These are phyloP conservation scores for Platyscapa corneri DNA, from an alignment of 1,140 invertebrate genomes.

Conservation along the genomic window DNA sequence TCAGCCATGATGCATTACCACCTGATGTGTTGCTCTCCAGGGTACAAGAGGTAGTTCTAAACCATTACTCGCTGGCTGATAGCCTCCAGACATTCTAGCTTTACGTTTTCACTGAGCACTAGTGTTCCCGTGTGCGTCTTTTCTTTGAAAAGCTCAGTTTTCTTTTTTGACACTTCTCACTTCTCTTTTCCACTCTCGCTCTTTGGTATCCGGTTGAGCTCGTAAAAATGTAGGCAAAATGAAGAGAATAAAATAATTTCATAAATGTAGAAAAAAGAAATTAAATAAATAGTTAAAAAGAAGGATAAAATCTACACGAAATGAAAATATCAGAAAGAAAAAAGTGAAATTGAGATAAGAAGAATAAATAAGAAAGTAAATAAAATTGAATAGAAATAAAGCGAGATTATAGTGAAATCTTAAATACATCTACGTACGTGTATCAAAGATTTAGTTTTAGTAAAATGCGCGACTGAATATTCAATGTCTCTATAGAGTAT, in stretches of 20 bases:
- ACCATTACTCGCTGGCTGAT: constrained; percentile 59
- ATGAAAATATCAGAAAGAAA: background rate
- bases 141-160: constrained; percentile 38
- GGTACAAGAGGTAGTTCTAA: constrained; percentile 50
- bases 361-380: too few species aligned
- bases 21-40: constrained; percentile 62
- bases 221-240: constrained; percentile 29
- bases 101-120: constrained; percentile 12
- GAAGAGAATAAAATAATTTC: constrained; percentile 31
- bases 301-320: background rate
- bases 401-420: too few species aligned
- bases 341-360: too few species aligned
- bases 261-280: background rate
- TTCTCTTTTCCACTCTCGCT: background rate
- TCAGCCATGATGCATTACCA: constrained; percentile 52
- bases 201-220: background rate
- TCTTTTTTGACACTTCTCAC: too few species aligned
- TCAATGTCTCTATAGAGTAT: too few species aligned
- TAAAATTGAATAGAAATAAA: too few species aligned
- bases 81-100: constrained; percentile 56
- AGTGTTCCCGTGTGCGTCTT: background rate
- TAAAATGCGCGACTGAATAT: too few species aligned
- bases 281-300: too few species aligned
- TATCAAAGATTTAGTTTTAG: too few species aligned
- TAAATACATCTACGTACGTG: too few species aligned